These are phyloP conservation scores for Pseudomyrmex cubaensis DNA, from an alignment of 1,140 invertebrate genomes.

Conservation along the genomic window DNA sequence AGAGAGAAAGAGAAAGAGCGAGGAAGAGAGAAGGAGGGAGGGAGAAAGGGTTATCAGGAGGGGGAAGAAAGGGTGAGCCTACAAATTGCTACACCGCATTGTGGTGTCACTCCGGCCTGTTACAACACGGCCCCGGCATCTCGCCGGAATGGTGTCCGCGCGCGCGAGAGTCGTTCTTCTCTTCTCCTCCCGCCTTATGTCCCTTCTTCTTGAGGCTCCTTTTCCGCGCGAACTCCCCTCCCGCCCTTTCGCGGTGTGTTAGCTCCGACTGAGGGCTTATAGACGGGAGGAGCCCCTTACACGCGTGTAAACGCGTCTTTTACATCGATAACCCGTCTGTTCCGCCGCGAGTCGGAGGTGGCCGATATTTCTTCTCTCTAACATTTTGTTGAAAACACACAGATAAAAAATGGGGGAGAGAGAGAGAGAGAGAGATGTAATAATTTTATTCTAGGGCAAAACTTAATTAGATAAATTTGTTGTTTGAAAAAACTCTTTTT, in stretches of 20 bases:
- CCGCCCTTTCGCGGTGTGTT: slow-evolving; percentile 66
- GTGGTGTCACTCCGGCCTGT: slow-evolving; percentile 85
- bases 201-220: slow-evolving; percentile 32
- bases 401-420: no score
- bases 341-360: slow-evolving; percentile 35
- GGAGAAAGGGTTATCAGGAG: not conserved
- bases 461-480: no score
- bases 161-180: slow-evolving; percentile 73
- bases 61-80: slow-evolving; percentile 72
- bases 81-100: slow-evolving; percentile 86
- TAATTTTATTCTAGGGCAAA: no score
- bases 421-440: no score
- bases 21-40: slow-evolving; percentile 20
- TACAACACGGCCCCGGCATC: slow-evolving; percentile 84
- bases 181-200: slow-evolving; percentile 72
- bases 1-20: slow-evolving; percentile 18
- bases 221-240: not conserved
- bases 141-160: slow-evolving; percentile 84
- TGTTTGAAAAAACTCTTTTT: no score
- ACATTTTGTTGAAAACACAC: not conserved
- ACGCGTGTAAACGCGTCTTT: slow-evolving; percentile 78
- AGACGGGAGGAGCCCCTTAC: slow-evolving; percentile 62
- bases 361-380: slow-evolving; percentile 14
- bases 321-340: slow-evolving; percentile 73
- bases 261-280: slow-evolving; percentile 68